A percentile compares a stretch with the other conserved stretches of the same genome.
Conservation (phyloP, 2,113 vertebrate species). For the Cygnus atratus region DNA sequence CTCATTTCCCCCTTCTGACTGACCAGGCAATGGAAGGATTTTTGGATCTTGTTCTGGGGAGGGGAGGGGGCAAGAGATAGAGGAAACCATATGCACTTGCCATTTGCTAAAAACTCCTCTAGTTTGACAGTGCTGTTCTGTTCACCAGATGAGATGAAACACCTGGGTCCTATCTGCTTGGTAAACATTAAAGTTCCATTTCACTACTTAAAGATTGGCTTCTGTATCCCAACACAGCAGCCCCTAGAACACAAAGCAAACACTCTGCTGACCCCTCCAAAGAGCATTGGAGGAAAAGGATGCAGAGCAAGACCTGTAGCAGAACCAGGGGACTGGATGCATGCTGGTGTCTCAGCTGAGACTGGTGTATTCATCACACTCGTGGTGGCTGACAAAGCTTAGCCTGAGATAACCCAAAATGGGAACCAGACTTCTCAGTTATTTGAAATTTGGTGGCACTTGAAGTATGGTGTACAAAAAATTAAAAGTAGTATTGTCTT, state of each 20-base stretch:
- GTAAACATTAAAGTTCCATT: constrained; percentile 81
- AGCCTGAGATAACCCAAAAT: background rate
- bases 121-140: constrained; percentile 53
- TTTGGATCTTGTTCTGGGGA: background rate
- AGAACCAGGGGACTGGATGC: background rate
- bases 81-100: constrained; percentile 2
- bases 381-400: background rate
- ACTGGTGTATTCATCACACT: background rate
- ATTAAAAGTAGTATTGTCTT: background rate
- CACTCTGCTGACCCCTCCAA: background rate
- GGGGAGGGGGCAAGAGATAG: background rate
- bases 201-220: constrained; percentile 78
- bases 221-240: constrained; percentile 58
- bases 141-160: constrained; percentile 67
- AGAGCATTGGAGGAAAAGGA: background rate
- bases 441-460: background rate
- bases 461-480: background rate
- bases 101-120: constrained; percentile 46
- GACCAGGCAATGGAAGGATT: background rate
- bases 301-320: background rate
- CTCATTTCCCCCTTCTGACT: background rate
- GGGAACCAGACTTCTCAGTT: background rate
- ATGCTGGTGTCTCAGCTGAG: background rate
- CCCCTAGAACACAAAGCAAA: constrained; percentile 70
- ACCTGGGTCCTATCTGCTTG: constrained; percentile 78